These are phyloP conservation scores for Zosterops borbonicus DNA, from an alignment of 2,113 vertebrate species.

Conservation along the genomic window DNA sequence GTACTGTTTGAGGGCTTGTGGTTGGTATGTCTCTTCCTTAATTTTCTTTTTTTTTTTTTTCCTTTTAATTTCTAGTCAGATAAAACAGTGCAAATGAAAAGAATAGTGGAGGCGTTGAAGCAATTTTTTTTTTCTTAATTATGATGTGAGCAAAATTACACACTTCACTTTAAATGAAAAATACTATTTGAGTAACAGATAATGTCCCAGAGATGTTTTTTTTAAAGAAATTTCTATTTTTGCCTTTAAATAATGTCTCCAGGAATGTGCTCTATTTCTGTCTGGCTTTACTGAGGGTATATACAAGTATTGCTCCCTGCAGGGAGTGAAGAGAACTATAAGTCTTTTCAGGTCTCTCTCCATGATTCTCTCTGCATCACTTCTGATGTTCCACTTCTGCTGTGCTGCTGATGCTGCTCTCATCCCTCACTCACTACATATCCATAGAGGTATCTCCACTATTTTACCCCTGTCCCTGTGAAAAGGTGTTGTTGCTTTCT, in stretches of 20 bases:
- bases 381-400: not conserved
- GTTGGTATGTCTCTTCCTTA: not conserved
- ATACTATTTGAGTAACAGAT: not conserved
- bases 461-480: not conserved
- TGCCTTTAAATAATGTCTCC: not conserved
- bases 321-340: not conserved
- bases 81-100: not conserved
- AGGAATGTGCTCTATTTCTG: not conserved
- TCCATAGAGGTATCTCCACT: not conserved
- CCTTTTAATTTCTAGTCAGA: not conserved
- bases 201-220: not conserved
- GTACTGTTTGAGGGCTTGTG: not conserved
- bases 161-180: not conserved
- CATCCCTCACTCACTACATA: not conserved
- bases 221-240: not conserved
- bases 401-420: not conserved
- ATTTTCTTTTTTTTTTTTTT: not conserved
- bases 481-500: not conserved
- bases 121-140: not conserved
- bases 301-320: not conserved
- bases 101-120: not conserved
- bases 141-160: not conserved
- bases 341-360: not conserved
- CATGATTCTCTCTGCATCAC: not conserved
- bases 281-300: not conserved